phyloP scores from a whole-genome alignment of 2,888 invertebrate species.

The Dynastes tityus region DNA sequence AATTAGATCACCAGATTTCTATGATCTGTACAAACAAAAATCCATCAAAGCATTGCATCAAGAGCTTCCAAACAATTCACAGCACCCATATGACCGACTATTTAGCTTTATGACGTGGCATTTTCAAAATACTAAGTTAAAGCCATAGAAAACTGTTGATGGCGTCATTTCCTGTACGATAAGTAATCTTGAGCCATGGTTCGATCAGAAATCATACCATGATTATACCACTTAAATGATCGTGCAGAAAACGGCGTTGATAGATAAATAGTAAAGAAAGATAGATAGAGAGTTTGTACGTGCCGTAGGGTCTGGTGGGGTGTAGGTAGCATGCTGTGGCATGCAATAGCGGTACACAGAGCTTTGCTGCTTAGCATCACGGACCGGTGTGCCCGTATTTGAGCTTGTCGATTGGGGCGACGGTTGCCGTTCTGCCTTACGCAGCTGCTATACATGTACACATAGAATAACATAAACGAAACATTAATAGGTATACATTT shows the following conservation, averaged over 20 bases:
- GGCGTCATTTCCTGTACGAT: slow-evolving; percentile 56
- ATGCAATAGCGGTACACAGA: slow-evolving; percentile 76
- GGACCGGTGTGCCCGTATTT: slow-evolving; percentile 67
- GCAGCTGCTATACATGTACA: slow-evolving; percentile 70
- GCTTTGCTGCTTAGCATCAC: slow-evolving; percentile 69
- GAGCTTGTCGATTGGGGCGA: slow-evolving; percentile 64
- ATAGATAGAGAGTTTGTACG: slow-evolving; percentile 70
- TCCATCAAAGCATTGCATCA: neutral
- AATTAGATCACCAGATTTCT: slow-evolving; percentile 60
- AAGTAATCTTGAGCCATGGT: slow-evolving; percentile 14
- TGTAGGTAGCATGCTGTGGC: slow-evolving; percentile 77
- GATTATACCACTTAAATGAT: slow-evolving; percentile 4
- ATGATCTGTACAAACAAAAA: slow-evolving; percentile 43
- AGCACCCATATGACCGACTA: neutral
- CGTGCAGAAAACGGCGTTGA: slow-evolving; percentile 55
- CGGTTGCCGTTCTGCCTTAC: slow-evolving; percentile 70
- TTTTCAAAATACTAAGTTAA: neutral
- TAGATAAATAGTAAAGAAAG: slow-evolving; percentile 48
- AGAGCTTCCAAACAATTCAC: no score
- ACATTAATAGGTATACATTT: slow-evolving; percentile 62
- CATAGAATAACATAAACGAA: slow-evolving; percentile 68
- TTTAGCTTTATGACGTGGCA: neutral
- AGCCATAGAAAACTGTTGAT: slow-evolving; percentile 59
- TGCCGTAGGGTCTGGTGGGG: slow-evolving; percentile 77
- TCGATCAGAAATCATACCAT: no score